Evolutionary conservation across 1,140 invertebrate genomes (phyloP).

Genomic region (Holotrichia oblita): DNA sequence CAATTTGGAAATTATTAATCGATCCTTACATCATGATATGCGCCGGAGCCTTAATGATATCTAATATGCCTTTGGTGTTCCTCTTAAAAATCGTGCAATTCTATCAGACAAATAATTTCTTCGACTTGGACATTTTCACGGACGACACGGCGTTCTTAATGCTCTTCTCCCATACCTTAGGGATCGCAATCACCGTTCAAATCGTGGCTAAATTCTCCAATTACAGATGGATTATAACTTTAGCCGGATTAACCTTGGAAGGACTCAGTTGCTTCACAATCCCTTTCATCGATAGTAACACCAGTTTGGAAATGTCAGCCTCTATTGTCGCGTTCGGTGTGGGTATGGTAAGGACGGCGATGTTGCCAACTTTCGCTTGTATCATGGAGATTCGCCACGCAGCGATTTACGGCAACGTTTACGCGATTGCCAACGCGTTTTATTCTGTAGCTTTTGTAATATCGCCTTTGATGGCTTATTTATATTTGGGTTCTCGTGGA

Average conservation of each 20-base stretch:
- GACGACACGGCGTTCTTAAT: not conserved
- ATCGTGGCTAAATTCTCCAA: not conserved
- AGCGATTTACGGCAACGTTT: not conserved
- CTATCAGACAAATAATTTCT: not conserved
- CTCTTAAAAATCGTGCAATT: not conserved
- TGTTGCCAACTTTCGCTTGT: not conserved
- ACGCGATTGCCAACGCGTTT: conserved; percentile 12
- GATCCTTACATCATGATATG: not conserved
- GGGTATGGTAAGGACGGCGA: not conserved
- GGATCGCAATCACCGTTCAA: not conserved
- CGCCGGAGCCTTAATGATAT: not conserved
- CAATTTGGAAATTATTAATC: conserved; percentile 2
- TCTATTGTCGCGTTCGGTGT: not conserved
- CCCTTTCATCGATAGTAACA: not conserved
- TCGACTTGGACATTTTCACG: not conserved
- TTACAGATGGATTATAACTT: not conserved
- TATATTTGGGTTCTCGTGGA: not conserved
- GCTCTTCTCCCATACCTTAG: not conserved
- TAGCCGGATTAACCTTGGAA: not conserved
- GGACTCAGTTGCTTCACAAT: not conserved
- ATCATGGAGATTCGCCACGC: conserved; percentile 4
- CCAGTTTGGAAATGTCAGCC: not conserved
- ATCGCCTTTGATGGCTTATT: not conserved
- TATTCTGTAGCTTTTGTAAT: not conserved
- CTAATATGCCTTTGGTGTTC: conserved; percentile 10